These are phyloP conservation scores for Lordiphosa collinella DNA, from an alignment of 1,140 invertebrate species.

Conservation along the genomic window DNA sequence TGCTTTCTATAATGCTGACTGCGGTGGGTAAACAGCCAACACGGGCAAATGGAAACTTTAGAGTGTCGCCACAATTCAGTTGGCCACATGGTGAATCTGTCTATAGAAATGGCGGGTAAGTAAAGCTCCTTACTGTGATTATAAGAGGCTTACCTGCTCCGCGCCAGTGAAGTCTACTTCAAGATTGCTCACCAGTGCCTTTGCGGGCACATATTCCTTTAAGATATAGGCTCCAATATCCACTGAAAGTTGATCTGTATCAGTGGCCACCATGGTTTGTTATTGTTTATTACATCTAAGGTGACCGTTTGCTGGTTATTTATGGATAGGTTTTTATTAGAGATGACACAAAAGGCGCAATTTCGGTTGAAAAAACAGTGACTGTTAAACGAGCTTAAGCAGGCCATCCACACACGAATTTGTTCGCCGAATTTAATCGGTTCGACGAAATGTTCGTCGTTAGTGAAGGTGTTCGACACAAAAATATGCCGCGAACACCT, in stretches of 20 bases:
- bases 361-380: too few species aligned
- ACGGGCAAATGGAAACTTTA: conserved; percentile 57
- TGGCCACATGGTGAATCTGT: conserved; percentile 13
- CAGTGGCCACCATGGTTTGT: conserved; percentile 2
- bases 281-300: too few species aligned
- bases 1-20: conserved; percentile 23
- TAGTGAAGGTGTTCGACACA: too few species aligned
- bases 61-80: conserved; percentile 31
- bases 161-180: conserved; percentile 28
- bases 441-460: too few species aligned
- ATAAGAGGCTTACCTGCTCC: conserved; percentile 19
- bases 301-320: too few species aligned
- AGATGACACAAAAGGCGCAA: too few species aligned
- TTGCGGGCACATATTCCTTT: conserved; percentile 54
- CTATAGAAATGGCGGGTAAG: conserved; percentile 6
- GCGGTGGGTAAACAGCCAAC: conserved; percentile 1
- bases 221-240: conserved; percentile 42
- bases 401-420: too few species aligned
- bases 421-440: too few species aligned
- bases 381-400: too few species aligned
- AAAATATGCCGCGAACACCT: too few species aligned
- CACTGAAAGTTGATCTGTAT: background rate
- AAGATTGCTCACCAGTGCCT: conserved; percentile 44
- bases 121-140: background rate
- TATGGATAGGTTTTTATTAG: too few species aligned